Percentiles rank a stretch among this genome's conserved stretches.
phyloP scores from a whole-genome alignment of 2,888 invertebrate species.

The Oasisia sp. region DNA sequence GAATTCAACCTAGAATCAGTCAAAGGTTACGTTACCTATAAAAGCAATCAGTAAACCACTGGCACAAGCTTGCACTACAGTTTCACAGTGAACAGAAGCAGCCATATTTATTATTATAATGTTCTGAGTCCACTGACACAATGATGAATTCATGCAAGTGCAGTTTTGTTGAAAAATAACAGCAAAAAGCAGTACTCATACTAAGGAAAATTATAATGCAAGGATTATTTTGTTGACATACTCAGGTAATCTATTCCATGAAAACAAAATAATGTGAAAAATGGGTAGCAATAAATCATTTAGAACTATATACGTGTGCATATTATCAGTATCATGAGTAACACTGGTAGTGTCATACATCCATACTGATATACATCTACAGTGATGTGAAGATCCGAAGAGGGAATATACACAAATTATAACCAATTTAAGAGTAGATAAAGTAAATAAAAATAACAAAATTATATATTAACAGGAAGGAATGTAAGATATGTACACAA shows the following conservation, averaged over 20 bases:
- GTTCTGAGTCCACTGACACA: neutral
- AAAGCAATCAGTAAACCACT: neutral
- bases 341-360: neutral
- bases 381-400: neutral
- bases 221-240: neutral
- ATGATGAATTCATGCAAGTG: neutral
- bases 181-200: neutral
- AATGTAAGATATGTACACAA: neutral
- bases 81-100: neutral
- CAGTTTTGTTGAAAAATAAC: neutral
- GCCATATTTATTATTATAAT: neutral
- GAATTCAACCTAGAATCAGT: no score
- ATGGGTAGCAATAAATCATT: neutral
- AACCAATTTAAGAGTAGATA: neutral
- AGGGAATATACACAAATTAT: neutral
- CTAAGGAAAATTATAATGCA: neutral
- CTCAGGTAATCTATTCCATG: no score
- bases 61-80: no score
- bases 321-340: neutral
- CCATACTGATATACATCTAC: neutral
- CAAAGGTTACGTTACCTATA: neutral
- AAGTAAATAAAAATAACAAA: neutral
- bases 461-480: slow-evolving; percentile 7
- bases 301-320: neutral
- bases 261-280: neutral